A percentile compares a stretch with the other conserved stretches of the same genome.
Conservation (phyloP, 2,888 invertebrate genomes). For the Amiota minor region DNA sequence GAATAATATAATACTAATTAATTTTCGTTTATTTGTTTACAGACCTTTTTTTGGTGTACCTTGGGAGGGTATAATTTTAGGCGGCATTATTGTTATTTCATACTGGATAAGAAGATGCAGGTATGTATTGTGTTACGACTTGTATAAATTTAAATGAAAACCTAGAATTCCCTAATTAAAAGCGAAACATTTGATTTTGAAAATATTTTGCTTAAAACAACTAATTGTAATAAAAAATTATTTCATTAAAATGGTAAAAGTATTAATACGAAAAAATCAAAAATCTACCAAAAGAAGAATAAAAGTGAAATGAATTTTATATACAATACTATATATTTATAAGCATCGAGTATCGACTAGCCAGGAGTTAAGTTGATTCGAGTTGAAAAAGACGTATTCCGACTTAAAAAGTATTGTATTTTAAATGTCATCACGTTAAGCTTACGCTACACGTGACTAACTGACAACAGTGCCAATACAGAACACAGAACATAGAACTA, state of each 20-base stretch:
- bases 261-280: not conserved
- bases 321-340: no score
- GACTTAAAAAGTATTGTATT: slow-evolving; percentile 26
- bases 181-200: not conserved
- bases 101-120: slow-evolving; percentile 75
- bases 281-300: not conserved
- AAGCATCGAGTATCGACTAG: no score
- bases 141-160: no score
- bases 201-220: not conserved
- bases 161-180: not conserved
- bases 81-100: slow-evolving; percentile 73
- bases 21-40: slow-evolving; percentile 45
- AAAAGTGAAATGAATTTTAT: no score
- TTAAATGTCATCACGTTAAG: slow-evolving; percentile 51
- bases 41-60: slow-evolving; percentile 74
- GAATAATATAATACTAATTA: not conserved
- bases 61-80: slow-evolving; percentile 72
- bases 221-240: not conserved
- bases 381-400: not conserved
- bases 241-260: not conserved
- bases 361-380: no score
- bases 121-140: slow-evolving; percentile 59
- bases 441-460: slow-evolving; percentile 53
- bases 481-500: not conserved
- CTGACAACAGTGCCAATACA: not conserved